phyloP scores from a whole-genome alignment of 2,113 vertebrate species.

The Numida meleagris region DNA sequence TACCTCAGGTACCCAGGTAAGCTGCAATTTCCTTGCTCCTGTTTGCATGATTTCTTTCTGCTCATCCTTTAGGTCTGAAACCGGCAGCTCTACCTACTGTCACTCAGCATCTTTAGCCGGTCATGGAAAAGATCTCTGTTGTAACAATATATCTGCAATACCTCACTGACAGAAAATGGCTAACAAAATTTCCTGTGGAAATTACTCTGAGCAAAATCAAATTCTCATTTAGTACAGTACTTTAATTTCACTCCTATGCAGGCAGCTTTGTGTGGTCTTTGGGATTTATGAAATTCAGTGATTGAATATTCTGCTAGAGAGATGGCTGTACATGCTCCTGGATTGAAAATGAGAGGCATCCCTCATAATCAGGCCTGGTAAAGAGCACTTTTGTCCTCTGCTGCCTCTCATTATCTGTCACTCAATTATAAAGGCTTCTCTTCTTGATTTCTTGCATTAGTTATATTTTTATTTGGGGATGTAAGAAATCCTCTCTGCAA shows the following conservation, averaged over 20 bases:
- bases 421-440: neutral
- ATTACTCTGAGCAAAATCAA: conserved; percentile 25
- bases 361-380: neutral
- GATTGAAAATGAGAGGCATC: conserved; percentile 7
- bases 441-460: neutral
- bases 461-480: conserved; percentile 8
- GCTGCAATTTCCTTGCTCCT: neutral
- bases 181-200: neutral
- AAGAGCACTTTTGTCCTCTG: conserved; percentile 2
- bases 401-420: neutral
- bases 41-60: conserved; percentile 9
- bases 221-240: conserved; percentile 5
- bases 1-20: neutral
- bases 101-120: neutral
- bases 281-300: conserved; percentile 10
- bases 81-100: neutral
- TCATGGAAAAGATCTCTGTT: neutral
- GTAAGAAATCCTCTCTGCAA: neutral
- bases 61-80: neutral
- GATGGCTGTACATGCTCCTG: neutral
- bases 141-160: neutral
- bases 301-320: conserved; percentile 6
- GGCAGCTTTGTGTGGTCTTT: neutral
- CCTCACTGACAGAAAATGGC: neutral
- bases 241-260: conserved; percentile 10